Base-by-base conservation (phyloP, 64 coral and sea anemone species). In the Montipora capricornis region DNA sequence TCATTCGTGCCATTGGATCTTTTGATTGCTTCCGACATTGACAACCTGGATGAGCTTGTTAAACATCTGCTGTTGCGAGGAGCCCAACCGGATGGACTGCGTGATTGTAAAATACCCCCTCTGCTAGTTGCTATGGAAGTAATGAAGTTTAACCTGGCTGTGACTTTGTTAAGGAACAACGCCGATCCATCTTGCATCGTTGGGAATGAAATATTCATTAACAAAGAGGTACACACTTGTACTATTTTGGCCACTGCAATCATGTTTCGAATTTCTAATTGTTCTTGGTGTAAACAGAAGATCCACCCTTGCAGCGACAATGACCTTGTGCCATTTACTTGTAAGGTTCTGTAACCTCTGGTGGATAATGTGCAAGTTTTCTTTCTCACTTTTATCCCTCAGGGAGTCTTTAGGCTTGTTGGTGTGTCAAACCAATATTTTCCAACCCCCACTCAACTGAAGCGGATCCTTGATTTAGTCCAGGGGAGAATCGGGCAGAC, bases 1-100 rank as follows among this genome's bases (percentile, higher is more conserved):
- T 86, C 90, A 10, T 67, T 51, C 50, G 90, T 92, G 10, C 90
- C 90, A 8, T 14, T 92, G 19, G 81, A 92, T 8, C 71, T 86
- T 12, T 6, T 92, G 11, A 86, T 92, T 29, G 12, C 55, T 14
- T 84, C 81, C 8, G 59, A 76, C 67, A 12, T 92, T n/a, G 4
- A 92, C 5, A 15, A 62, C 50, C 9, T 85, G 19, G 13, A 52
- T 15, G 29, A 13, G 5, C 74, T 92, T 49, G 79, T 92, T 19
- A 48, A n/a, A 77, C 45, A 10, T 64, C 76, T 93, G 7, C 61
- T 88, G 1, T 14, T 55, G 44, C 60, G 29, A 6, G 76, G 24
- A 2, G 92, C 84, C 5, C 68, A 8, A 1, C 19, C 77, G 1
- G 37, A 69, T 22, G 92, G 92, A 44, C 58, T 78, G 13, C 62